phyloP scores from a whole-genome alignment of 2,113 vertebrate genomes.

The Halichoerus grypus region DNA sequence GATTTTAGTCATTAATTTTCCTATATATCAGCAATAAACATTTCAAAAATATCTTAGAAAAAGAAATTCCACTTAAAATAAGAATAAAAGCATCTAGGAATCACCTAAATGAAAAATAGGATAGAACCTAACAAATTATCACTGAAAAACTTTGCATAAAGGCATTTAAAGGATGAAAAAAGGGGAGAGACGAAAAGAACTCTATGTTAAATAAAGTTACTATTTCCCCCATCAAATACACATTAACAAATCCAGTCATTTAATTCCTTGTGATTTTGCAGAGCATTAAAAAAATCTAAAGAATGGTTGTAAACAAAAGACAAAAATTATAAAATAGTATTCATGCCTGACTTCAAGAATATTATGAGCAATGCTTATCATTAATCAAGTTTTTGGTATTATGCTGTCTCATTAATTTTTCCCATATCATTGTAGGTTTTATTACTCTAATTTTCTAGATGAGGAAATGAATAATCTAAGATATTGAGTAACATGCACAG shows the following conservation, averaged over 20 bases:
- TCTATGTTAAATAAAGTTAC: neutral
- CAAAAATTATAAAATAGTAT: neutral
- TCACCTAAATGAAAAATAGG: neutral
- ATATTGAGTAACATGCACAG: neutral
- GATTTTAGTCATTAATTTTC: conserved; percentile 24
- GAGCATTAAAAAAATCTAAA: neutral
- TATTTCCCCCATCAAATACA: neutral
- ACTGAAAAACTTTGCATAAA: neutral
- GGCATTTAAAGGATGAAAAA: neutral
- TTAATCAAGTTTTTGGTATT: neutral
- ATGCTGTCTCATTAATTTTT: neutral
- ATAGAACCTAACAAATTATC: neutral
- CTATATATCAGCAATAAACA: neutral
- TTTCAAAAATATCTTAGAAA: neutral
- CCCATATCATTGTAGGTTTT: neutral
- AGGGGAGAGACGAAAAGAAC: neutral
- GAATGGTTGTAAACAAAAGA: neutral
- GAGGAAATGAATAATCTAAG: neutral
- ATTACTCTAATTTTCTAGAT: neutral
- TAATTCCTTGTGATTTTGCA: conserved; percentile 19
- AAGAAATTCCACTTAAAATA: neutral
- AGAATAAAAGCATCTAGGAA: neutral
- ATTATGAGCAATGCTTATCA: neutral
- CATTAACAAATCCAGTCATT: neutral
- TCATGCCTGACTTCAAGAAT: neutral